Percentiles rank a stretch among this genome's conserved stretches.
These are phyloP conservation scores for Bacillus rossius DNA, from an alignment of 1,140 invertebrate genomes.

Conservation along the genomic window DNA sequence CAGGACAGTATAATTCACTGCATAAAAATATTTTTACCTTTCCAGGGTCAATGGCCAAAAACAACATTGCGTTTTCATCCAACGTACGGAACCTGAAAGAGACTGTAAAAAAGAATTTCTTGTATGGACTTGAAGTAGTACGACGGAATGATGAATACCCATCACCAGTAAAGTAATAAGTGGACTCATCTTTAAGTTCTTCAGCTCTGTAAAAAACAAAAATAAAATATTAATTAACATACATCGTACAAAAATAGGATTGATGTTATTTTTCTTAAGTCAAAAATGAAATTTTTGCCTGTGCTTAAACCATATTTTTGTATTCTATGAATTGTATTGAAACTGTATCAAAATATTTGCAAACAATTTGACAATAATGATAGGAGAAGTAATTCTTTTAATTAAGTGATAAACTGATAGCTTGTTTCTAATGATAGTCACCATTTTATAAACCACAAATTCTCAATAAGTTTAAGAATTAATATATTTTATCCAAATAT, in stretches of 20 bases:
- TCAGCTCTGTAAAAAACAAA: constrained; percentile 45
- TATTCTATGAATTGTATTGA: no score
- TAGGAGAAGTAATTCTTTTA: no score
- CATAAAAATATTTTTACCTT: constrained; percentile 43
- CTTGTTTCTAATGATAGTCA: no score
- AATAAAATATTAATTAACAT: constrained; percentile 3
- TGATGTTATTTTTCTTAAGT: not conserved
- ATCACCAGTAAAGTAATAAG: constrained; percentile 65
- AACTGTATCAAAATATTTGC: no score
- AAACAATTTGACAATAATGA: no score
- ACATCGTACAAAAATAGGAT: not conserved
- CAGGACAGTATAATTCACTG: no score
- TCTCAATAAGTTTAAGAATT: no score
- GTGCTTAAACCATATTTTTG: no score
- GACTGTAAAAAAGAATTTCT: constrained; percentile 67
- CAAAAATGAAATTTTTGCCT: not conserved
- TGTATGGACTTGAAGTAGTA: constrained; percentile 54
- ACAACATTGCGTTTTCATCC: constrained; percentile 83
- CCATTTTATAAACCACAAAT: no score
- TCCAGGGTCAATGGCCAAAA: constrained; percentile 68
- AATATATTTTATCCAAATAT: no score
- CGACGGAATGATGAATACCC: constrained; percentile 68
- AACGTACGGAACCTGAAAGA: constrained; percentile 77
- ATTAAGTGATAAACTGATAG: no score
- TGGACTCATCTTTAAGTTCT: constrained; percentile 44